A percentile compares a stretch with the other conserved stretches of the same genome.
Evolutionary conservation across 2,797 vertebrate species (phyloP).

Genomic region (Galaxias olidus): DNA sequence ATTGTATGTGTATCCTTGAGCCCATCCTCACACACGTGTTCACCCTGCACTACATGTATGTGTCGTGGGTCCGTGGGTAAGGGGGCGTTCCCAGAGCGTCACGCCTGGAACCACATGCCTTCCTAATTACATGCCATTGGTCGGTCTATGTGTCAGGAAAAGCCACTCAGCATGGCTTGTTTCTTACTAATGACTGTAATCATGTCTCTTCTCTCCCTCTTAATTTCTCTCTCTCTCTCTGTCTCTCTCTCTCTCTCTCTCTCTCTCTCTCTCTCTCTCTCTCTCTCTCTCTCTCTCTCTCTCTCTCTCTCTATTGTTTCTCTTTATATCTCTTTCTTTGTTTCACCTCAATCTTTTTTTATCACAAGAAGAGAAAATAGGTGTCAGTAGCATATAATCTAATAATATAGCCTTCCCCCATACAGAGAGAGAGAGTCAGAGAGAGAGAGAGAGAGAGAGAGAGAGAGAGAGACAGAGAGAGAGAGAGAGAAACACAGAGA

Average conservation of each 20-base stretch:
- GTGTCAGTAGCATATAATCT: too few relatives aligned
- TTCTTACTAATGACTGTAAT: conserved; percentile 64
- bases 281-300: not conserved
- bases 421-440: too few relatives aligned
- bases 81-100: conserved; percentile 23
- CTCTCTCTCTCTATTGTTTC: not conserved
- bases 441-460: not conserved
- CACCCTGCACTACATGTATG: too few relatives aligned
- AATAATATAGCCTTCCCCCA: too few relatives aligned
- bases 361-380: too few relatives aligned
- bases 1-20: conserved; percentile 1
- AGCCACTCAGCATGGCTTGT: conserved; percentile 44
- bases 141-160: conserved; percentile 41
- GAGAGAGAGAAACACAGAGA: not conserved
- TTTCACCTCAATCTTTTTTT: too few relatives aligned
- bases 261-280: not conserved
- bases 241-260: conserved; percentile 30
- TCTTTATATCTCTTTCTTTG: too few relatives aligned
- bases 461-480: not conserved
- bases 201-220: conserved; percentile 30
- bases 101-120: conserved; percentile 26
- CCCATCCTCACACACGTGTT: too few relatives aligned
- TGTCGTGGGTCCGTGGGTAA: conserved; percentile 37
- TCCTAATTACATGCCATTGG: conserved; percentile 43
- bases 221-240: conserved; percentile 35